Evolutionary conservation across 2,888 invertebrate species (phyloP).

Genomic region (Quadroppia sp.): DNA sequence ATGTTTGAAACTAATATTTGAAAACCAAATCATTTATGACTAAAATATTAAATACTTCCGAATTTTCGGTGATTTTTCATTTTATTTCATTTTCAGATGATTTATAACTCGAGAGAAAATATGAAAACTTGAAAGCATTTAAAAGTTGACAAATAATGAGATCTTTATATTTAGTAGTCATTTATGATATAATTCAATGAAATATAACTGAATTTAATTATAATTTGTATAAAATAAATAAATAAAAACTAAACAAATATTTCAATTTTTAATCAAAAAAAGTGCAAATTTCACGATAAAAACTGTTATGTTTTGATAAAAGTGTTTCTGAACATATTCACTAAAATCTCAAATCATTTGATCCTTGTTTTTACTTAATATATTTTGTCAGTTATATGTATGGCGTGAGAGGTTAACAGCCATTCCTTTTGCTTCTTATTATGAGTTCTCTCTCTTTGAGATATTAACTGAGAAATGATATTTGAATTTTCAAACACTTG

Average conservation of each 20-base stretch:
- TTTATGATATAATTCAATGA: neutral
- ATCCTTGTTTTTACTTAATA: neutral
- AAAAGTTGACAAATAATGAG: neutral
- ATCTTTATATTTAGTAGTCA: slow-evolving; percentile 4
- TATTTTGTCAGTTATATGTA: neutral
- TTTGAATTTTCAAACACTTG: slow-evolving; percentile 12
- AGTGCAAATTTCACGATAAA: slow-evolving; percentile 17
- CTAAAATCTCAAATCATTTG: neutral
- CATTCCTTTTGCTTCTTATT: neutral
- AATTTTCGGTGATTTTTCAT: neutral
- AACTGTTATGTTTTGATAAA: neutral
- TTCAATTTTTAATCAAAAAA: too few species aligned
- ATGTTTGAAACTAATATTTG: neutral
- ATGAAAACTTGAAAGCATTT: neutral
- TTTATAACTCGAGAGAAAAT: neutral
- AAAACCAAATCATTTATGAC: too few species aligned
- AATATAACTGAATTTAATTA: neutral
- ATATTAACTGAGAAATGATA: too few species aligned
- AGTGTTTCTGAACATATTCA: neutral
- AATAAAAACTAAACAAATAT: too few species aligned
- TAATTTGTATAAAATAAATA: too few species aligned
- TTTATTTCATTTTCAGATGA: neutral
- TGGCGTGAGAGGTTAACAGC: slow-evolving; percentile 34
- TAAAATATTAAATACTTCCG: neutral
- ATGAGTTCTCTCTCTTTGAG: too few species aligned